These are phyloP conservation scores for Salvelinus namaycush DNA, from an alignment of 2,113 vertebrate species.

Conservation along the genomic window DNA sequence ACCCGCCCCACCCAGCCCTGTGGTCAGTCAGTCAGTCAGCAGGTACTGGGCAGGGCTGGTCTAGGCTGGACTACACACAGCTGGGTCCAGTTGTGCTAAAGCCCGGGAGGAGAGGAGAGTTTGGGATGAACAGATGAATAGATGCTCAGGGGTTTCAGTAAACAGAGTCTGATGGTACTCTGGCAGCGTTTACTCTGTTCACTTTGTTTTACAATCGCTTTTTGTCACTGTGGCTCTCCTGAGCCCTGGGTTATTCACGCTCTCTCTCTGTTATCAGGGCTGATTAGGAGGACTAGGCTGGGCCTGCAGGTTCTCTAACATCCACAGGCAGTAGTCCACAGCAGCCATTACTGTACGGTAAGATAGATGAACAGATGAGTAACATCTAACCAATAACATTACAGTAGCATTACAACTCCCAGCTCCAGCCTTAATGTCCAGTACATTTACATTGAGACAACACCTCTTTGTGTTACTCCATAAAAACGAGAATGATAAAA, in stretches of 20 bases:
- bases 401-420: no score
- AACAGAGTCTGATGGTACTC: conserved; percentile 39
- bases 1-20: neutral
- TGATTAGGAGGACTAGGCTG: neutral
- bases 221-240: neutral
- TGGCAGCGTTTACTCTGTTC: conserved; percentile 29
- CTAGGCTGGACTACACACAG: conserved; percentile 27
- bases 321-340: neutral
- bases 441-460: no score
- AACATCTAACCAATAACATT: no score
- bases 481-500: no score
- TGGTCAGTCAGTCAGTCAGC: conserved; percentile 12
- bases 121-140: conserved; percentile 45
- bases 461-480: no score
- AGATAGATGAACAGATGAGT: no score
- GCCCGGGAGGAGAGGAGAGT: conserved; percentile 10
- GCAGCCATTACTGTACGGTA: no score
- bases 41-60: neutral
- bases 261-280: neutral
- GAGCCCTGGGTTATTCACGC: neutral
- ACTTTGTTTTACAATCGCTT: neutral
- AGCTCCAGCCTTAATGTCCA: no score
- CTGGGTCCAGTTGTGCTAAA: conserved; percentile 35
- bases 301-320: neutral
- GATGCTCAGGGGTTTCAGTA: conserved; percentile 42